These are phyloP conservation scores for Amblyornis subalaris DNA, from an alignment of 2,113 vertebrate genomes.

Conservation along the genomic window DNA sequence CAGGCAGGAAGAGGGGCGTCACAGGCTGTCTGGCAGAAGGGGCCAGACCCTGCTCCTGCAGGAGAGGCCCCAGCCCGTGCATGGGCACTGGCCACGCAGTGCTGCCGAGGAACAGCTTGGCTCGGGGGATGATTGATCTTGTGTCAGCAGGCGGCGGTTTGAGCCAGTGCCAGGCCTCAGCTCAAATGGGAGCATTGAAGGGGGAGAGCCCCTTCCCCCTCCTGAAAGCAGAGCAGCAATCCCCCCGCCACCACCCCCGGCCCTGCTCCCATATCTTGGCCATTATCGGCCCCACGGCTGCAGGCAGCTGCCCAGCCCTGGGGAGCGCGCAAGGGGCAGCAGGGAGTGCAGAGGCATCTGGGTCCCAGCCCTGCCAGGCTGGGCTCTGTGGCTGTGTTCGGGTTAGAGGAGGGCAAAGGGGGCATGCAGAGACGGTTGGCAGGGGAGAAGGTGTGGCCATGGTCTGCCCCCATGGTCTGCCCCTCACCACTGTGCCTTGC, in stretches of 20 bases:
- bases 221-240: neutral
- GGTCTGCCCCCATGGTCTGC: neutral
- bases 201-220: slow-evolving; percentile 50
- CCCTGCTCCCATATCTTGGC: neutral
- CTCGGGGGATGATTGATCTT: slow-evolving; percentile 6
- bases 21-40: neutral
- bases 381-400: neutral
- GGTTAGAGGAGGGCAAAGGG: neutral
- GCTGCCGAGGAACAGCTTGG: neutral
- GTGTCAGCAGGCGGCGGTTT: slow-evolving; percentile 51
- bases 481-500: accelerated
- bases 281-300: accelerated
- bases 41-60: accelerated
- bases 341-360: accelerated
- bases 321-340: accelerated
- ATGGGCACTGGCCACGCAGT: neutral
- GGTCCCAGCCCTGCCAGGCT: neutral
- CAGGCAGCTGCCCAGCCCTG: neutral
- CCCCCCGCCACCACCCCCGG: accelerated
- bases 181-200: slow-evolving; percentile 52
- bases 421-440: neutral
- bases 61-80: neutral
- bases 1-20: neutral
- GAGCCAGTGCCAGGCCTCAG: slow-evolving; percentile 55
- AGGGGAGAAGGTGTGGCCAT: neutral